phyloP scores from a whole-genome alignment of 2,797 vertebrate species.

The Uromys caudimaculatus region DNA sequence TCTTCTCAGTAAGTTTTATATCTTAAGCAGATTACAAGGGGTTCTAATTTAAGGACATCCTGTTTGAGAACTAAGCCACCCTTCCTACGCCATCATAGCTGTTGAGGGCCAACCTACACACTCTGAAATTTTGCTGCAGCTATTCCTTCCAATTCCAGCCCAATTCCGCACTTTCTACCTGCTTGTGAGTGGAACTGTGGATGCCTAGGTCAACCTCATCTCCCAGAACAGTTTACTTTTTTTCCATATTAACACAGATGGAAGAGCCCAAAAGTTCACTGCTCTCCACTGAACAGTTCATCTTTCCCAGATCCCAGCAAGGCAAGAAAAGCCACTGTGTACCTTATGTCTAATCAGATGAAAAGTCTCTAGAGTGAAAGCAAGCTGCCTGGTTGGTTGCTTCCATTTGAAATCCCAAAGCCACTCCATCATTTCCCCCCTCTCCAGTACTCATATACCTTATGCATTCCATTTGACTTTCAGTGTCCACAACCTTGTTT shows the following conservation, averaged over 20 bases:
- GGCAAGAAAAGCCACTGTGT: not conserved
- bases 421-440: conserved; percentile 49
- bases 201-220: not conserved
- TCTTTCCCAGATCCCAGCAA: not conserved
- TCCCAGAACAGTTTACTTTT: not conserved
- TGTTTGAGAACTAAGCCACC: not conserved
- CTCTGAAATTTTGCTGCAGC: conserved; percentile 25
- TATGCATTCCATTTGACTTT: conserved; percentile 44
- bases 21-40: conserved; percentile 44
- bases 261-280: conserved; percentile 3
- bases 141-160: not conserved
- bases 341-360: conserved; percentile 44
- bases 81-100: not conserved
- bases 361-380: conserved; percentile 60
- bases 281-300: not conserved
- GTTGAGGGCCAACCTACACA: not conserved
- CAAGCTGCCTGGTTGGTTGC: not conserved
- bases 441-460: conserved; percentile 59
- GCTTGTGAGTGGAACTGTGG: not conserved
- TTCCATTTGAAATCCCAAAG: conserved; percentile 63
- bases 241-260: not conserved
- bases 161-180: not conserved
- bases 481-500: conserved; percentile 21
- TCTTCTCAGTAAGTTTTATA: conserved; percentile 12
- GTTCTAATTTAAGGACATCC: conserved; percentile 25